These are phyloP conservation scores for Megaleporinus macrocephalus DNA, from an alignment of 2,113 vertebrate species.

Conservation along the genomic window DNA sequence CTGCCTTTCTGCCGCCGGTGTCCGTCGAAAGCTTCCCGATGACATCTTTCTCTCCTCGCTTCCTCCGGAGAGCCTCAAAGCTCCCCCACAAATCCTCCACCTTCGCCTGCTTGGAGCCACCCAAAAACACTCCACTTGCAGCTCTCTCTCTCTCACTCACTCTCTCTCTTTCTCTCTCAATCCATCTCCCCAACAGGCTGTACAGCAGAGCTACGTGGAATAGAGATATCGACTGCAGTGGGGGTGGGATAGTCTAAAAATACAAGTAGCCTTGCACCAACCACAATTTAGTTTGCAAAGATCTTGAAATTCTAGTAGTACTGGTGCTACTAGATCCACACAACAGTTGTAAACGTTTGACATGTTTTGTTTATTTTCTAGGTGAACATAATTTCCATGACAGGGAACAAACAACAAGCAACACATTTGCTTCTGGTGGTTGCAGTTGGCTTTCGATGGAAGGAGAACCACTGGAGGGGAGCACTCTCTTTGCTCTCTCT, in stretches of 20 bases:
- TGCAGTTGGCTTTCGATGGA: no score
- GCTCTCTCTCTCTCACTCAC: conserved; percentile 14
- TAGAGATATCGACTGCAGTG: conserved; percentile 28
- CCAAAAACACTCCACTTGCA: conserved; percentile 38
- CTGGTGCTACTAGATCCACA: neutral
- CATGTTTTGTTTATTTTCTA: no score
- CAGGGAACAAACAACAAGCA: no score
- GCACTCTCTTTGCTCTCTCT: no score
- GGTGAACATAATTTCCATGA: no score
- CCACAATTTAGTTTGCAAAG: conserved; percentile 34
- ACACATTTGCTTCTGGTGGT: no score
- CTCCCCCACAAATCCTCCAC: conserved; percentile 22
- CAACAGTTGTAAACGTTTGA: neutral
- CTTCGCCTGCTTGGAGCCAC: conserved; percentile 36
- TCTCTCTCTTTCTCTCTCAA: conserved; percentile 20
- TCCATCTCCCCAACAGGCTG: neutral
- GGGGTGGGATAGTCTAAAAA: conserved; percentile 44
- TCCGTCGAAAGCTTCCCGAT: conserved; percentile 47
- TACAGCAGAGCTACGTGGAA: neutral
- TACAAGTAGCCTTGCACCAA: conserved; percentile 34
- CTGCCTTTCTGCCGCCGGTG: conserved; percentile 49
- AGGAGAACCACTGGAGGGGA: no score
- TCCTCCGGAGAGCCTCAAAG: conserved; percentile 45
- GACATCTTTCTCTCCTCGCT: conserved; percentile 55
- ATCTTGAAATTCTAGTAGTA: conserved; percentile 11